Base-by-base conservation (phyloP, 2,888 invertebrate genomes). In the Meiosimyza decipiens region DNA sequence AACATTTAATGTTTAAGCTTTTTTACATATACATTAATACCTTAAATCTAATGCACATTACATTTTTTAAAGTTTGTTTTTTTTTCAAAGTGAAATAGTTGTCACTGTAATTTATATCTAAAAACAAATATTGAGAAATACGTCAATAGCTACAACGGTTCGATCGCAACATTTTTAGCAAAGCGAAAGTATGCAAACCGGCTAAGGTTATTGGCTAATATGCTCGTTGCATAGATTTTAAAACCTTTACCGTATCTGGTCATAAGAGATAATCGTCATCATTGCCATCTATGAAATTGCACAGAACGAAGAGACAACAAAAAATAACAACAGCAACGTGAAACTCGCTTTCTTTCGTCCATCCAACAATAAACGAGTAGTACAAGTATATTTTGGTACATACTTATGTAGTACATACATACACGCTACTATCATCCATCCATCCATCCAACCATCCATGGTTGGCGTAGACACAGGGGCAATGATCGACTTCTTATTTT, bases 401-500 rank as follows among this genome's bases (percentile, higher is more conserved):
- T 59, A 59, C 59, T 59, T 16, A 16, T 57, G 18, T 6, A 57
- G 22, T 22, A 22, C 12, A 22, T n/a, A 60, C 15, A 28, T 28
- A 54, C 54, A 16, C 18, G 55, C 18, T 55, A 55, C 55, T 15
- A 40, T 40, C 40, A 40, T 40, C 40, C 40, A 40, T 40, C 40
- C 40, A 40, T 40, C 40, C 40, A 40, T 40, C 40, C 40, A 40
- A 40, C 40, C 40, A 40, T 22, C 59, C 22, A 16, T 57, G n/a
- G 59, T 28, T 50, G 50, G 50, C 50, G 63, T 59, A 50, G 55
- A 60, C 47, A 55, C 47, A 74, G 75, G 77, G 74, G 77, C 77
- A 80, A 77, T 76, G 80, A 77, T 79, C 80, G 79, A 74, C 76
- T 74, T 68, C 71, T 73, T 51, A 72, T 74, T 76, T 77, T 77